Percentiles rank a stretch among this genome's conserved stretches.
Evolutionary conservation across 2,797 vertebrate species (phyloP).

Genomic region (Coreius guichenoti): DNA sequence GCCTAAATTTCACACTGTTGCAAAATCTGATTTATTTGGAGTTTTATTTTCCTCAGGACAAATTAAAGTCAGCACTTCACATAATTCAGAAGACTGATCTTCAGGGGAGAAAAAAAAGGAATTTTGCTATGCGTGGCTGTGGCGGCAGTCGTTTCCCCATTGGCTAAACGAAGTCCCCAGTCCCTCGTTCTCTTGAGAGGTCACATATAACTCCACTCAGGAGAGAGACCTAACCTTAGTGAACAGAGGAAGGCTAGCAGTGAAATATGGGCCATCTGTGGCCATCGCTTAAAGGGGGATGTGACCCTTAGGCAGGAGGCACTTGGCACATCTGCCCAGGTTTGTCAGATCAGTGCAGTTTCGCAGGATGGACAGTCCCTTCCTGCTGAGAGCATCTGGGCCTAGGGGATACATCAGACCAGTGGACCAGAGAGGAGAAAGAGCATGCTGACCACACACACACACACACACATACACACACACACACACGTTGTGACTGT

Average conservation of each 20-base stretch:
- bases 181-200: constrained; percentile 48
- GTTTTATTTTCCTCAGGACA: constrained; percentile 49
- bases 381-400: constrained; percentile 79
- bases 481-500: constrained; percentile 20
- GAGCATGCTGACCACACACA: constrained; percentile 53
- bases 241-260: constrained; percentile 61
- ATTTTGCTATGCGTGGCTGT: not conserved
- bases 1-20: constrained; percentile 50
- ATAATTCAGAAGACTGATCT: constrained; percentile 66
- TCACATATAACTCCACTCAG: constrained; percentile 55
- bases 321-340: constrained; percentile 71
- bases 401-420: constrained; percentile 63
- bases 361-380: constrained; percentile 68
- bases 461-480: constrained; percentile 17
- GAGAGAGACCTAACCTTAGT: constrained; percentile 51
- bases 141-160: constrained; percentile 19
- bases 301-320: constrained; percentile 68
- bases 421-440: constrained; percentile 52
- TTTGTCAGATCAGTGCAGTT: constrained; percentile 72
- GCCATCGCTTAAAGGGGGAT: constrained; percentile 66
- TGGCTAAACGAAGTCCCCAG: constrained; percentile 36
- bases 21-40: constrained; percentile 49
- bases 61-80: constrained; percentile 49
- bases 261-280: constrained; percentile 77
- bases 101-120: constrained; percentile 55